phyloP scores from a whole-genome alignment of 2,113 vertebrate genomes.

The Podarcis muralis region DNA sequence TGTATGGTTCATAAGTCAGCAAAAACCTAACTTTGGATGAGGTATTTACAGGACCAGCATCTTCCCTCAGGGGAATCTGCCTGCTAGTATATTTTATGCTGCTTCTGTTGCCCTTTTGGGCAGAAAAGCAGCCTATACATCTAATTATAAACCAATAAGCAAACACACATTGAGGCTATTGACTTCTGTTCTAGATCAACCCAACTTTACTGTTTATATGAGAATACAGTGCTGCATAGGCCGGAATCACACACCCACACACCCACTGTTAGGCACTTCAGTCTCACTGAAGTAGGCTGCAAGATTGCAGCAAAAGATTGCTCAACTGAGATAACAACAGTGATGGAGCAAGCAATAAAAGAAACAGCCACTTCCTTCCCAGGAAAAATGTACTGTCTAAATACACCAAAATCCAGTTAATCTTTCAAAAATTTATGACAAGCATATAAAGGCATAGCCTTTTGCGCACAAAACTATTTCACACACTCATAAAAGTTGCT shows the following conservation, averaged over 20 bases:
- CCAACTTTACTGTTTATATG: neutral
- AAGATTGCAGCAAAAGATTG: conserved; percentile 29
- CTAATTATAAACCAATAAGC: neutral
- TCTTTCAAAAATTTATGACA: conserved; percentile 38
- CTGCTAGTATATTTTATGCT: neutral
- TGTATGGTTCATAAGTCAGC: too few relatives aligned
- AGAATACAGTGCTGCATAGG: neutral
- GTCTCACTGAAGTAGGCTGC: neutral
- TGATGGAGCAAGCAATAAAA: neutral
- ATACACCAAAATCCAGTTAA: conserved; percentile 14
- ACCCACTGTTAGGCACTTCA: neutral
- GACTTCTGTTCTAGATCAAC: neutral
- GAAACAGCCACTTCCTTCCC: conserved; percentile 30
- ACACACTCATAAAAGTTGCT: neutral
- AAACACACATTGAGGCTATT: neutral
- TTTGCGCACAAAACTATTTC: conserved; percentile 6
- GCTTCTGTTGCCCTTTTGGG: neutral
- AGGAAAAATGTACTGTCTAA: conserved; percentile 34
- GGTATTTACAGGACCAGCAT: neutral
- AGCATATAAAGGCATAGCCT: neutral
- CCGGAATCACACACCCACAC: neutral
- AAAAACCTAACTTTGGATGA: neutral
- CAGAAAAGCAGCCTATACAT: neutral
- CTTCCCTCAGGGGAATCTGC: neutral
- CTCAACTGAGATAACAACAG: conserved; percentile 36